phyloP scores from a whole-genome alignment of 2,888 invertebrate species.

The Cryptops parisi region DNA sequence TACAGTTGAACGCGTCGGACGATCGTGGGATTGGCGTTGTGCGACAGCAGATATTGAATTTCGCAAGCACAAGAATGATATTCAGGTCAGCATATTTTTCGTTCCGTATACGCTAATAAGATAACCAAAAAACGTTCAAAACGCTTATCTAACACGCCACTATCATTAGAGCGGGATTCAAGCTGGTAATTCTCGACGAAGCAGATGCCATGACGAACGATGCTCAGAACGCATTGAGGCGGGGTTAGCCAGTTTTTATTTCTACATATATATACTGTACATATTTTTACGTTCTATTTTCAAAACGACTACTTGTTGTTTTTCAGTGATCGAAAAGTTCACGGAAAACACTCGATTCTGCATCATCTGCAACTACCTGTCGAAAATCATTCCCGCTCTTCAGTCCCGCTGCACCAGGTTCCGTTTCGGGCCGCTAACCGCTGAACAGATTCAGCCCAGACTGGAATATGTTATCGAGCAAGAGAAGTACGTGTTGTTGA shows the following conservation, averaged over 20 bases:
- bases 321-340: slow-evolving; percentile 93
- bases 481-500: slow-evolving; percentile 53
- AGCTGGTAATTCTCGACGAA: slow-evolving; percentile 93
- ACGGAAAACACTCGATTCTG: slow-evolving; percentile 98
- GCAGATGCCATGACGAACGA: slow-evolving; percentile 99
- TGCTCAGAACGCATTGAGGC: slow-evolving; percentile 92
- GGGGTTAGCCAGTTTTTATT: slow-evolving; percentile 44
- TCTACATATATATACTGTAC: background rate
- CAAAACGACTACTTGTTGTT: slow-evolving; percentile 16
- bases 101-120: no score
- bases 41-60: slow-evolving; percentile 80
- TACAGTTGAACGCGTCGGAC: slow-evolving; percentile 91
- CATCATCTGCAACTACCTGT: slow-evolving; percentile 95
- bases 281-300: background rate
- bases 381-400: slow-evolving; percentile 95
- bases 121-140: no score
- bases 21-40: slow-evolving; percentile 95
- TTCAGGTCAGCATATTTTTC: slow-evolving; percentile 51
- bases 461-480: slow-evolving; percentile 64
- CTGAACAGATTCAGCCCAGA: slow-evolving; percentile 76
- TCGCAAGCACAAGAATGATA: slow-evolving; percentile 91
- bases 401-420: slow-evolving; percentile 97
- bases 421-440: slow-evolving; percentile 77
- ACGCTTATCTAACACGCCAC: no score
- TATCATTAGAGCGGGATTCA: slow-evolving; percentile 72